Evolutionary conservation across 2,797 vertebrate genomes (phyloP), one percentile per base, ranked within the genome.

Genomic region (Chiroxiphia lanceolata): DNA sequence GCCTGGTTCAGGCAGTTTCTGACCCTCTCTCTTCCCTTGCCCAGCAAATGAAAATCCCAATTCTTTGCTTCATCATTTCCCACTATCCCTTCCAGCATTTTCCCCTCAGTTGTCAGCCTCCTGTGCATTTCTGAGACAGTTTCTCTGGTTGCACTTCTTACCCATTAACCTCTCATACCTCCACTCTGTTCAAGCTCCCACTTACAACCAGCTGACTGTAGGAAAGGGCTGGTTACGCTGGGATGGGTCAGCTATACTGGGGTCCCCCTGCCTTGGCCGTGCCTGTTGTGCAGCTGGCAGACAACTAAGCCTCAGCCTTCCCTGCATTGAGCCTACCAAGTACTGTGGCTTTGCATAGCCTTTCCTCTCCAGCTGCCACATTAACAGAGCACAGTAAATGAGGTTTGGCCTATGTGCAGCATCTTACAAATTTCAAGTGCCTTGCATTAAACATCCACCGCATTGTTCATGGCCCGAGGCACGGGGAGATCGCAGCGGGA

Each of bases 381-480:
- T 59, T 69, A 70, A 88, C 10, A 74, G 70, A 75, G n/a, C 51
- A 36, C 45, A 60, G 45, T 61, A 83, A 93, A 86, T 47, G 34
- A 91, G 33, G 63, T 83, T 79, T 86, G 80, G 36, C 70, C 84
- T 82, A 10, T 25, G 72, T 12, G 1, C 45, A 70, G 51, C 44
- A 34, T 75, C 86, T 77, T 93, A 83, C 16, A 90, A 84, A 93
- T 90, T 70, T 76, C 50, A 68, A 92, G 83, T 75, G 83, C 48
- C 70, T 83, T 71, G 45, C 68, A 65, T 89, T 95, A 90, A 95
- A 67, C 34, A 80, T 80, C 56, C 68, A 60, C 61, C 86, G 85
- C 57, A 59, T 48, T 94, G 79, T 91, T 93, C 74, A 53, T 81
- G 20, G 7, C 61, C 15, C 10, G 1, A 64, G 72, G 81, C 72